Evolutionary conservation across 2,888 invertebrate species (phyloP), one percentile per base, ranked within the genome.

Genomic region (Onchidella celtica): DNA sequence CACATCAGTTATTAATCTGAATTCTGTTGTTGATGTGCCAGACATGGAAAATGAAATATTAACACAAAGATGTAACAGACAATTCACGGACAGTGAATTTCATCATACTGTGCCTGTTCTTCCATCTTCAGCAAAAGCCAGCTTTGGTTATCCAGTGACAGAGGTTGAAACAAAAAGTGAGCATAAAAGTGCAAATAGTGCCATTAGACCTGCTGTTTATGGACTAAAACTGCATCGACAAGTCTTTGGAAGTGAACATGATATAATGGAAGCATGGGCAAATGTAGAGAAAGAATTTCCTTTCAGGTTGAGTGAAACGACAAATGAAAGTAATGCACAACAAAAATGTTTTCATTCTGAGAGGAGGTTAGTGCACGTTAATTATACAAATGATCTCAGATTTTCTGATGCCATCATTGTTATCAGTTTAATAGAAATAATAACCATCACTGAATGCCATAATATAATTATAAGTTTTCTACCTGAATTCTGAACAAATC

Each of bases 151-250:
- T 27, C 68, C 57, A 3, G 40, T 9, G 40, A 14, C 32, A 27
- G 40, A 59, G 14, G 24, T 17, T 36, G 68, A 57, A 32, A 61
- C 40, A 32, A 76, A 47, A 32, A 65, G 69, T 38, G n/a, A 76
- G 21, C 3, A 9, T 63, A 38, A 17, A 14, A 72, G 66, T 29
- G 47, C 69, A 6, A 74, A 82, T 65, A 78, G 83, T 29, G 69
- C 66, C 55, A 65, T 89, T 36, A 86, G 86, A 73, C 89, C 89
- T 27, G 86, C 86, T 9, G 86, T 89, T 1, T 88, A 83, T 85
- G 87, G 88, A 6, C 74, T 88, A 34, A 82, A 84, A 59, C 82
- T 82, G 47, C 84, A 86, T 32, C 80, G 88, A 66, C 87, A 88
- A 61, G 83, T 88, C 9, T 89, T 81, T 86, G 89, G 89, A 4